Evolutionary conservation across 2,888 invertebrate genomes (phyloP), one percentile per base, ranked within the genome.

Genomic region (Melanchra persicariae): DNA sequence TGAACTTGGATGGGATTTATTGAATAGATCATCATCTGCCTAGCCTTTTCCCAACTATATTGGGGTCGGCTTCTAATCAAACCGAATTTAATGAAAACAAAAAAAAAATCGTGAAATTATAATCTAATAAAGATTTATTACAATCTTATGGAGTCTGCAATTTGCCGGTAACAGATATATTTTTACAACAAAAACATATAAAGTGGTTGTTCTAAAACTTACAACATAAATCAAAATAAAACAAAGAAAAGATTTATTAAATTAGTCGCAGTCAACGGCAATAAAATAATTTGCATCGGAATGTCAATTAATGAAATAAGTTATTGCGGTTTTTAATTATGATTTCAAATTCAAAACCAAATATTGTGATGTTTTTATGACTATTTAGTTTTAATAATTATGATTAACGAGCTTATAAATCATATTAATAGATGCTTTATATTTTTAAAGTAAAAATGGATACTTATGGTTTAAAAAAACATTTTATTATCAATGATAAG

Each of bases 361-460:
- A 76, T 62, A 63, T 47, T 75, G 19, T 58, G 34, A 63, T 24
- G 59, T 43, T 59, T 74, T 76, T 54, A 69, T 75, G 15, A 1
- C 15, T 26, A 22, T 47, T 19, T 19, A 7, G 9, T 43, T 55
- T 37, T 58, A 34, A 24, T 24, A n/a, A n/a, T n/a, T n/a, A 34
- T 34, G 12, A 62, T 69, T 15, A 26, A n/a, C 10, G 22, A 1
- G 57, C 9, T 26, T 47, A 6, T 58, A 74, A 74, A 68, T 75
- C 17, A n/a, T 26, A 43, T 1, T 24, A 22, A 19, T 15, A 24
- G 1, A 8, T 1, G 5, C 15, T 37, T 37, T 2, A 52, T n/a
- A 8, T 24, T 24, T 15, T 15, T 0, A 54, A 30, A 17, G 3
- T 9, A 52, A 52, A 52, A 52, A 3, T 4, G 10, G 22, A n/a